Evolutionary conservation across 2,113 vertebrate genomes (phyloP), one percentile per base, ranked within the genome.

Genomic region (Tapirus terrestris): DNA sequence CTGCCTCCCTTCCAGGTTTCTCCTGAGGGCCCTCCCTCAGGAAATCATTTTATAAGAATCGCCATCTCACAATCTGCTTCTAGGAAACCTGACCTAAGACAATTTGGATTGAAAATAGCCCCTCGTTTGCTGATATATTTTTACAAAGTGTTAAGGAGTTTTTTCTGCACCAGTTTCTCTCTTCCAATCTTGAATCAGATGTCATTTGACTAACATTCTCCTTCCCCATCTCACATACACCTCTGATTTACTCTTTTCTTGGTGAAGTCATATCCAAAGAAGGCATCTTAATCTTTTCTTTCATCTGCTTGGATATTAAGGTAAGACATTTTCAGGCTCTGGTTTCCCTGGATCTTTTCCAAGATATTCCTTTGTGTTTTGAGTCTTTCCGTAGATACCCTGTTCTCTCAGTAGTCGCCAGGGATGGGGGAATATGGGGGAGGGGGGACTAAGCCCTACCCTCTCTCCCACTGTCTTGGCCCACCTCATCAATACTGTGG

Each of bases 241-340:
- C 31, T 82, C 76, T 39, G 11, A 65, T 91, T 85, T 89, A 80
- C 27, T 88, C 60, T 92, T 82, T 67, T 65, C 70, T 76, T 87
- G 73, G 36, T 95, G 65, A 96, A 86, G 43, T 67, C 20, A 79
- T 58, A 77, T 45, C 72, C 83, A 53, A 91, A 98, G 45, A 76
- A 80, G 51, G 81, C 73, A 13, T 58, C 75, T 79, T 94, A 90
- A 96, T 95, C 91, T 87, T 94, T 89, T 92, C 88, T 97, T 96
- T 97, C 88, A 96, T 84, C 93, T 92, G 17, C 67, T 76, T 92
- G 70, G 51, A 95, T 97, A 97, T 95, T 95, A 95, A 89, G 79
- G 67, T 43, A 81, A 95, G 88, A 84, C 33, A 80, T 75, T 83
- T 80, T 79, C 80, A 84, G 93, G 75, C 56, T 96, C 83, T 16